Base-by-base conservation (phyloP, 2,888 invertebrate genomes). In the Trachelus troglodyta region DNA sequence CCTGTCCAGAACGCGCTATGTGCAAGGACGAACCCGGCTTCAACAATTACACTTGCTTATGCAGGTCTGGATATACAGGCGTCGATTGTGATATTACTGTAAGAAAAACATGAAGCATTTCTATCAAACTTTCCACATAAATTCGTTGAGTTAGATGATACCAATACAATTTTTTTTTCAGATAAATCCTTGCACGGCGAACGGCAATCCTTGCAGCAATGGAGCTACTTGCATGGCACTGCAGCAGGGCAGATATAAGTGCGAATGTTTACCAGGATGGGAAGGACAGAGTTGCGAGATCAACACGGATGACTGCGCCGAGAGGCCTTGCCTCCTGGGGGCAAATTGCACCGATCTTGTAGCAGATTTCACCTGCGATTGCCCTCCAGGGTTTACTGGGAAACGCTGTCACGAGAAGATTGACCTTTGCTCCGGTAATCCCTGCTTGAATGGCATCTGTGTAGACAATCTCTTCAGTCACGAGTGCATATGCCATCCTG, bases 211-310 rank as follows among this genome's bases (percentile, higher is more conserved):
- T 12, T 98, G 98, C 91, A 95, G 95, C 75, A 98, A 98, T 88
- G 97, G 97, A 6, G 98, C 97, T 6, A 95, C 95, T 69, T 98
- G 98, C 88, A 94, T 96, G 82, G 97, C 97, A 73, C 94, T 98
- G 79, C 97, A 97, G 90, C 98, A 97, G 93, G 98, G 98, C 15
- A 94, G 98, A 84, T 98, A 96, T 92, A 96, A 97, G 91, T 99
- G 99, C 90, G 97, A 98, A 90, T 99, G 99, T 91, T 93, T 97
- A 77, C 96, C 98, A 33, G 99, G 99, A 69, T 99, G 99, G 99
- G 98, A 98, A 90, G 99, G 99, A 80, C 96, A 97, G 86, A 95
- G 96, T 80, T 99, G 99, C 91, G 98, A 98, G 90, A 94, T 94
- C n/a, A 98, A 98, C 89, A 97, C 95, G 81, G 96, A 99, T 88